Percentiles rank a stretch among this genome's conserved stretches.
Conservation (phyloP, 2,888 invertebrate genomes). For the Dascillus cervinus region DNA sequence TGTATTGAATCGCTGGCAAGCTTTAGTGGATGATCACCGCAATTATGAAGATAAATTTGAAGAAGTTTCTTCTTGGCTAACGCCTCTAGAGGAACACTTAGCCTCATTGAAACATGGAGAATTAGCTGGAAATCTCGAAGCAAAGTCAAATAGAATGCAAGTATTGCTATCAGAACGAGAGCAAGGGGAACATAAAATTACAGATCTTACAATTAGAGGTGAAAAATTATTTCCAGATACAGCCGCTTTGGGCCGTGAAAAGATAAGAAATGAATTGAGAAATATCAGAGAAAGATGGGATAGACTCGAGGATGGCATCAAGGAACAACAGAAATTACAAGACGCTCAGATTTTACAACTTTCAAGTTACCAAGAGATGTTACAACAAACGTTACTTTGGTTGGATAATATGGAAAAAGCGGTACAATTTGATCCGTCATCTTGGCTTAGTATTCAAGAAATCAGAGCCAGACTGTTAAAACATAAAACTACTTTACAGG, state of each 20-base stretch:
- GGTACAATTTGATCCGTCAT: slow-evolving; percentile 62
- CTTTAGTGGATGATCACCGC: slow-evolving; percentile 74
- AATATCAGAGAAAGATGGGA: slow-evolving; percentile 83
- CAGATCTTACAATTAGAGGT: slow-evolving; percentile 65
- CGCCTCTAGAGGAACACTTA: slow-evolving; percentile 66
- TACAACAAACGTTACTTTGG: slow-evolving; percentile 80
- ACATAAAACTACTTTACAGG: slow-evolving; percentile 80
- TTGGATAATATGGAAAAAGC: slow-evolving; percentile 76
- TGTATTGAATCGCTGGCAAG: slow-evolving; percentile 76
- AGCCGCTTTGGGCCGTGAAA: slow-evolving; percentile 83
- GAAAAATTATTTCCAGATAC: slow-evolving; percentile 91
- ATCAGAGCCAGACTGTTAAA: slow-evolving; percentile 76
- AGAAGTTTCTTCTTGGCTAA: slow-evolving; percentile 70
- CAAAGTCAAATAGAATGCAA: slow-evolving; percentile 61
- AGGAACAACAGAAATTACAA: slow-evolving; percentile 76
- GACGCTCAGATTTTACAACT: slow-evolving; percentile 78
- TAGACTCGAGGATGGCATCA: slow-evolving; percentile 69
- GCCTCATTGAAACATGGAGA: slow-evolving; percentile 56
- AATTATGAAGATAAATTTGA: slow-evolving; percentile 67
- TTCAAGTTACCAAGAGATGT: slow-evolving; percentile 77
- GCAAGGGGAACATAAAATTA: slow-evolving; percentile 73
- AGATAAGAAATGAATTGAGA: slow-evolving; percentile 76
- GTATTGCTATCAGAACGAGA: slow-evolving; percentile 72
- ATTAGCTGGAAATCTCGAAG: slow-evolving; percentile 51
- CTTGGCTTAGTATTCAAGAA: slow-evolving; percentile 75